Base-by-base conservation (phyloP, 2,797 vertebrate genomes). In the Bradypodion ventrale region DNA sequence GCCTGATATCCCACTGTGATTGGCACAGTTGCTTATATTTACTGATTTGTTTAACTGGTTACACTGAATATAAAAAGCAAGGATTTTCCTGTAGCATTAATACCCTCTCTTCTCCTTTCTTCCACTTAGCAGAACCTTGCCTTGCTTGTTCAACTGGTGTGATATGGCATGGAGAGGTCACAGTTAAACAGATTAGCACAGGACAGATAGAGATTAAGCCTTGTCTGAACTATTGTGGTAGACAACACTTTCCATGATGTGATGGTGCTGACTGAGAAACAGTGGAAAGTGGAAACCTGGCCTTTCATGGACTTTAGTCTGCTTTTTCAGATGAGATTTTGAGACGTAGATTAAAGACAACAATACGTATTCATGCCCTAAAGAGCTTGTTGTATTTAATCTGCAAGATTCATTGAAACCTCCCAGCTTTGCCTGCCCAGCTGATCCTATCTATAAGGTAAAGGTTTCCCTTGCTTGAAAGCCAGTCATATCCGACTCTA, bases 11-110 rank as follows among this genome's bases (percentile, higher is more conserved):
- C 29, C 19, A 27, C 25, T 73, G 23, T 73, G 59, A 66, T 60
- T 68, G 44, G 59, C 44, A 69, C 69, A n/a, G 68, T 68, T 77
- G 40, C 37, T 60, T 70, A 25, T 62, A 80, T 62, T 16, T 87
- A 70, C 52, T 81, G 63, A 44, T 80, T 89, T 77, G 23, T 88
- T 86, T 92, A n/a, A 32, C 10, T 78, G 78, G 62, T 59, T 62
- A 78, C 1, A 44, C 77, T 82, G 42, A 15, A 0, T 78, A 46
- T 79, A 85, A 73, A 77, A 56, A 56, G 52, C 83, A 87, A 37
- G 70, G 3, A 37, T 12, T 25, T 6, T 84, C 60, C 44, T 13
- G 68, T 65, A 82, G n/a, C 23, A 78, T 69, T 83, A 76, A 83
- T 81, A 23, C 7, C 44, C 65, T 52, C 40, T 66, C 13, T 69